phyloP scores from a whole-genome alignment of 2,888 invertebrate genomes.

The Nyleta sp. region DNA sequence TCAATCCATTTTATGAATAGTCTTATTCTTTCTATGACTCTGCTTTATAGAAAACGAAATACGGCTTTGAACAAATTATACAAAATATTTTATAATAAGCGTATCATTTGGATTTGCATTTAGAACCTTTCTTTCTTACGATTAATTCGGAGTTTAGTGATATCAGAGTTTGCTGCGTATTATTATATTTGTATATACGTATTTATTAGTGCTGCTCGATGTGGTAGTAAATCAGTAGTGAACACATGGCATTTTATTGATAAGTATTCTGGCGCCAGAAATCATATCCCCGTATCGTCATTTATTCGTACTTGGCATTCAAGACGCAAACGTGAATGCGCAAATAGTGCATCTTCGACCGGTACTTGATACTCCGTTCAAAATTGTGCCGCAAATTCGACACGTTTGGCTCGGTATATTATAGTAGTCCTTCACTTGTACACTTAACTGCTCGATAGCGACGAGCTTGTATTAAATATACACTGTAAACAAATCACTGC shows the following conservation, averaged over 20 bases:
- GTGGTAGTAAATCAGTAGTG: constrained; percentile 65
- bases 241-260: constrained; percentile 64
- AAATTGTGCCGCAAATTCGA: too few relatives aligned
- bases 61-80: constrained; percentile 54
- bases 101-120: constrained; percentile 66
- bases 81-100: constrained; percentile 62
- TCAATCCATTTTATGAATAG: constrained; percentile 59
- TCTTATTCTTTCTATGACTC: constrained; percentile 50
- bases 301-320: too few relatives aligned
- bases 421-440: too few relatives aligned
- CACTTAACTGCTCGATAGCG: too few relatives aligned
- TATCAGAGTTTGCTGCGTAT: constrained; percentile 62
- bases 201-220: constrained; percentile 66
- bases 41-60: constrained; percentile 56
- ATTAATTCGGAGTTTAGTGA: constrained; percentile 67
- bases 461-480: too few relatives aligned
- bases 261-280: constrained; percentile 58
- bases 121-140: constrained; percentile 67
- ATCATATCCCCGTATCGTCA: too few relatives aligned
- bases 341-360: too few relatives aligned
- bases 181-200: constrained; percentile 61
- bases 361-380: background rate
- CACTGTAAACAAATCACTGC: too few relatives aligned
- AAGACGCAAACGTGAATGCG: too few relatives aligned
- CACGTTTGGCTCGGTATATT: constrained; percentile 50